Conservation (phyloP, 2,113 vertebrate genomes). For the Proterorhinus semilunaris region DNA sequence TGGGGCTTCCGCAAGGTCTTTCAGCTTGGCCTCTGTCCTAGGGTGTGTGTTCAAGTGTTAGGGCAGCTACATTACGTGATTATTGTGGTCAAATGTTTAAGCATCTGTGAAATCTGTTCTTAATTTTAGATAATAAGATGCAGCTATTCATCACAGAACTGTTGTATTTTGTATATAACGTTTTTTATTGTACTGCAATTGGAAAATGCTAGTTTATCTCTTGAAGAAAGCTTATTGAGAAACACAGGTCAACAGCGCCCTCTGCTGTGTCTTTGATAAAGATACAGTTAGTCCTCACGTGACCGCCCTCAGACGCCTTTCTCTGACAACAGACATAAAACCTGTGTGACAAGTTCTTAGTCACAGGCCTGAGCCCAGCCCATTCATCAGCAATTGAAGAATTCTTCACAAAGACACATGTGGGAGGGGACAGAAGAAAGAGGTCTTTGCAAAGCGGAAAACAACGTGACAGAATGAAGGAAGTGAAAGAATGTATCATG, state of each 20-base stretch:
- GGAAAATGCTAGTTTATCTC: background rate
- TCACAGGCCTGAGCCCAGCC: conserved; percentile 34
- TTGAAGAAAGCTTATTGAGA: background rate
- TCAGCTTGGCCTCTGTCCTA: background rate
- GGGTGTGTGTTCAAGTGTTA: background rate
- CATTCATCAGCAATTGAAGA: conserved; percentile 53
- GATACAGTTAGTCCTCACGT: conserved; percentile 21
- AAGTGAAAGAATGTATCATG: conserved; percentile 49
- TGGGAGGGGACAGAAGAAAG: conserved; percentile 37
- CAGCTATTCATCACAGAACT: too few relatives aligned
- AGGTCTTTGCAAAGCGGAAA: conserved; percentile 37
- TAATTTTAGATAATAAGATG: too few relatives aligned
- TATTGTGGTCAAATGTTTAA: too few relatives aligned
- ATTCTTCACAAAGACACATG: conserved; percentile 57
- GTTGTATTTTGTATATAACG: too few relatives aligned
- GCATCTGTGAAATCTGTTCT: too few relatives aligned
- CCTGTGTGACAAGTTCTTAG: conserved; percentile 51
- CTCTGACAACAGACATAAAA: conserved; percentile 53
- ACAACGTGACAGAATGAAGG: conserved; percentile 45
- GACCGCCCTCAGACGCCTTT: conserved; percentile 19
- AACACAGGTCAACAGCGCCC: conserved; percentile 7
- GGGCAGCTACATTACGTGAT: background rate
- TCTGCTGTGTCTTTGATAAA: conserved; percentile 40
- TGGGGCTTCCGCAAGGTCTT: background rate
- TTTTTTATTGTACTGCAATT: too few relatives aligned